Evolutionary conservation across 2,888 invertebrate genomes (phyloP).

Genomic region (Cosmia trapezina): DNA sequence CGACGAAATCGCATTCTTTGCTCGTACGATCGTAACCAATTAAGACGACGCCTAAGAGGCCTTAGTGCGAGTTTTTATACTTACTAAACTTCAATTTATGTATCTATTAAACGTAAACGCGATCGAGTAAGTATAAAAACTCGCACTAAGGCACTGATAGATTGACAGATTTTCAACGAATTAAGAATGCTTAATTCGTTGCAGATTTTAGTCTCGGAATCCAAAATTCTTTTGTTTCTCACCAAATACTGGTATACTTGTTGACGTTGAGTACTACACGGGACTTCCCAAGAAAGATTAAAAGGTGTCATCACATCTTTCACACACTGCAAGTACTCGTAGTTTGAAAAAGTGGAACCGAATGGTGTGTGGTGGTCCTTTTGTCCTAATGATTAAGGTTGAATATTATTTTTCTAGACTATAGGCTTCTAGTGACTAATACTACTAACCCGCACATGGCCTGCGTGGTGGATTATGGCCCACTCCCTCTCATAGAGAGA

Average conservation of each 20-base stretch:
- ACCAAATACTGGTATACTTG: background rate
- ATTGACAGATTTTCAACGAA: too few relatives aligned
- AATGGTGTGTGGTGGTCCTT: background rate
- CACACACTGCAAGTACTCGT: too few relatives aligned
- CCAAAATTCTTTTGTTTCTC: background rate
- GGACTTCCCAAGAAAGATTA: background rate
- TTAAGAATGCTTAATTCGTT: too few relatives aligned
- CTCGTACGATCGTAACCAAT: too few relatives aligned
- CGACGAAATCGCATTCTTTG: too few relatives aligned
- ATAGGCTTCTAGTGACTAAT: background rate
- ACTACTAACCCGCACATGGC: background rate
- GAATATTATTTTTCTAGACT: background rate
- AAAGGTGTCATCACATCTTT: background rate
- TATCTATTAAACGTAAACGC: too few relatives aligned
- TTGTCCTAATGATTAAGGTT: background rate
- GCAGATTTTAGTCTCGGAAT: too few relatives aligned
- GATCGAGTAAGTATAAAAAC: too few relatives aligned
- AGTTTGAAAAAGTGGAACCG: background rate
- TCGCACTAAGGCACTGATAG: too few relatives aligned
- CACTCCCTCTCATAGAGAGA: background rate
- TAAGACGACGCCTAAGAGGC: too few relatives aligned
- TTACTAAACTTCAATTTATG: too few relatives aligned
- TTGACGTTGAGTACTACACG: background rate
- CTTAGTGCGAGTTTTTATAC: too few relatives aligned
- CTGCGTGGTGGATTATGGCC: background rate